Conservation (phyloP, 2,797 vertebrate species). For the Arctocebus calabarensis region DNA sequence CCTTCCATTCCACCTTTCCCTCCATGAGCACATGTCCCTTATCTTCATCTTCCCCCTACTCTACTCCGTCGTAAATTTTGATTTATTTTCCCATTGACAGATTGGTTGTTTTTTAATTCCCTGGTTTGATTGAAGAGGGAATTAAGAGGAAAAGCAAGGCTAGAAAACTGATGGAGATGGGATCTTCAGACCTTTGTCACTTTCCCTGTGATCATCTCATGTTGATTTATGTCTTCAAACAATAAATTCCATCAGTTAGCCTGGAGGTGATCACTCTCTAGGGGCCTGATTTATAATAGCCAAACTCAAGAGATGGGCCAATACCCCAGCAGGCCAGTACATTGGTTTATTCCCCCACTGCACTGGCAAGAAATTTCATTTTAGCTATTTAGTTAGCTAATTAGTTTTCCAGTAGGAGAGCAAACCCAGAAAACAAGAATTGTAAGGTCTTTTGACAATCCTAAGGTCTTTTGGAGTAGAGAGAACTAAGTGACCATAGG, state of each 20-base stretch:
- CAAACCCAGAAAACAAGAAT: slow-evolving; percentile 28
- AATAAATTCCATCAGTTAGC: neutral
- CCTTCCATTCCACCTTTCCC: neutral
- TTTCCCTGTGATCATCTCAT: neutral
- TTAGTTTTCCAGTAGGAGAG: slow-evolving; percentile 48
- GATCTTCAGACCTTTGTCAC: neutral
- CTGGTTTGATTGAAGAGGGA: slow-evolving; percentile 20
- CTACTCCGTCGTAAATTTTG: neutral
- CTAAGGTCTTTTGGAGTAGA: neutral
- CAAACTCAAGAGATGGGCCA: neutral
- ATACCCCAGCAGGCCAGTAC: neutral
- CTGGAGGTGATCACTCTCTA: neutral
- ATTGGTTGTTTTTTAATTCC: slow-evolving; percentile 28
- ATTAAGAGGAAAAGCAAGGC: neutral
- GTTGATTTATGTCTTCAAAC: neutral
- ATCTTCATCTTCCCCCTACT: neutral
- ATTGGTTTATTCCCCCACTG: neutral
- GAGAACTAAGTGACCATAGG: neutral
- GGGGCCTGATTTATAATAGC: neutral
- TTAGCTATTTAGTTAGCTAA: neutral
- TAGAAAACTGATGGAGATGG: neutral
- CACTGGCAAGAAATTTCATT: neutral
- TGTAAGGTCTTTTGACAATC: slow-evolving; percentile 2
- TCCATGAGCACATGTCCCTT: neutral
- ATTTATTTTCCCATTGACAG: slow-evolving; percentile 22